A percentile compares a stretch with the other conserved stretches of the same genome.
phyloP scores from a whole-genome alignment of 2,888 invertebrate genomes.

The Gymnosoma rotundatum region DNA sequence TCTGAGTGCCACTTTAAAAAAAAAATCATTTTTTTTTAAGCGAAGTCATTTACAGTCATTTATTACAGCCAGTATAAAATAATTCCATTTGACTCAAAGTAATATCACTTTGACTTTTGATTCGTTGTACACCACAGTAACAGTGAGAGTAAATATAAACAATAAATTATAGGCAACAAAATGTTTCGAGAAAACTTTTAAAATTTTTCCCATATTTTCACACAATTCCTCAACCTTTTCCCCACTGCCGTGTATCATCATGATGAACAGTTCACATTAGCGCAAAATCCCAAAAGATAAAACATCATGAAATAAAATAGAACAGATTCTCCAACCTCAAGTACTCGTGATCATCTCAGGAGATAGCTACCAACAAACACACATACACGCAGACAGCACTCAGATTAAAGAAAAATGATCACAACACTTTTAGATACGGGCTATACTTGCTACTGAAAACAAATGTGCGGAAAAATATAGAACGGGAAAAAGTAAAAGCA shows the following conservation, averaged over 20 bases:
- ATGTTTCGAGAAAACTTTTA: conserved; percentile 20
- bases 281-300: conserved; percentile 1
- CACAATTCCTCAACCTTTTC: not conserved
- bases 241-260: conserved; percentile 5
- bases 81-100: conserved; percentile 13
- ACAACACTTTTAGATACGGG: conserved; percentile 63
- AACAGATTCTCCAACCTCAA: conserved; percentile 48
- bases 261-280: conserved; percentile 5
- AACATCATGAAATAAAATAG: conserved; percentile 35
- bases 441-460: conserved; percentile 63
- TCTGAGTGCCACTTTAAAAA: no score
- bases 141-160: not conserved
- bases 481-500: conserved; percentile 45
- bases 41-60: no score
- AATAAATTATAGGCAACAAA: not conserved
- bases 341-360: conserved; percentile 29
- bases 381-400: not conserved
- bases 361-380: not conserved
- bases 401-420: conserved; percentile 53
- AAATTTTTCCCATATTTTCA: conserved; percentile 41
- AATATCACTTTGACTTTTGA: not conserved
- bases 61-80: not conserved
- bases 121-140: not conserved
- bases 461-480: conserved; percentile 65
- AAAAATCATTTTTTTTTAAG: no score